Conservation (phyloP, 2,113 vertebrate species). For the Oreochromis aureus region DNA sequence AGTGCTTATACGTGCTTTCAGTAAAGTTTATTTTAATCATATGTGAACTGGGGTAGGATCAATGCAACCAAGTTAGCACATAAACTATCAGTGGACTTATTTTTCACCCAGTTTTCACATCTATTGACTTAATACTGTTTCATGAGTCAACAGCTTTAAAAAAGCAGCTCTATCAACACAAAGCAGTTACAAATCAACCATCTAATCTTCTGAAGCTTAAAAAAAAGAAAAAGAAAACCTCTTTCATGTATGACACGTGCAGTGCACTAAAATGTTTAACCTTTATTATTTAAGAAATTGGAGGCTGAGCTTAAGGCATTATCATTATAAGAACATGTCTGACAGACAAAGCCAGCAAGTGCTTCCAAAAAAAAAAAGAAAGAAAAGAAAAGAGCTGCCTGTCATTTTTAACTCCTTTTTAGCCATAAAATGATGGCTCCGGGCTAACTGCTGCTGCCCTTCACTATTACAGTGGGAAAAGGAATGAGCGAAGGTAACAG, state of each 20-base stretch:
- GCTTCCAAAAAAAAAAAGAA: not conserved
- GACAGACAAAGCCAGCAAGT: not conserved
- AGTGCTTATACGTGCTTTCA: not conserved
- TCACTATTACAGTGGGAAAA: not conserved
- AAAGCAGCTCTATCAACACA: not conserved
- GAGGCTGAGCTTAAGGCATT: not conserved
- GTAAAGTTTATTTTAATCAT: not conserved
- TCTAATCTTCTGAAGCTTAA: not conserved
- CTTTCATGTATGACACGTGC: not conserved
- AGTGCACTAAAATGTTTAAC: not conserved
- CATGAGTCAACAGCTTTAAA: not conserved
- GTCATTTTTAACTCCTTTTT: not conserved
- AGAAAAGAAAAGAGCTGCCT: not conserved
- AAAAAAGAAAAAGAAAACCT: not conserved
- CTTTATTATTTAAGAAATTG: not conserved
- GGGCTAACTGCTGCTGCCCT: not conserved
- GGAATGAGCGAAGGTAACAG: not conserved
- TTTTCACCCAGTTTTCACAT: not conserved
- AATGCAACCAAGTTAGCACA: not conserved
- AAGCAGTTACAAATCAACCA: not conserved
- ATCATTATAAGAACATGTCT: not conserved
- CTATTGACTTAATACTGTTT: not conserved
- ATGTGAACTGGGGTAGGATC: not conserved
- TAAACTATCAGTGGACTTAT: not conserved
- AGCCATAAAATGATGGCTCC: not conserved